Evolutionary conservation across 2,113 vertebrate species (phyloP), one percentile per base, ranked within the genome.

Genomic region (Morone saxatilis): DNA sequence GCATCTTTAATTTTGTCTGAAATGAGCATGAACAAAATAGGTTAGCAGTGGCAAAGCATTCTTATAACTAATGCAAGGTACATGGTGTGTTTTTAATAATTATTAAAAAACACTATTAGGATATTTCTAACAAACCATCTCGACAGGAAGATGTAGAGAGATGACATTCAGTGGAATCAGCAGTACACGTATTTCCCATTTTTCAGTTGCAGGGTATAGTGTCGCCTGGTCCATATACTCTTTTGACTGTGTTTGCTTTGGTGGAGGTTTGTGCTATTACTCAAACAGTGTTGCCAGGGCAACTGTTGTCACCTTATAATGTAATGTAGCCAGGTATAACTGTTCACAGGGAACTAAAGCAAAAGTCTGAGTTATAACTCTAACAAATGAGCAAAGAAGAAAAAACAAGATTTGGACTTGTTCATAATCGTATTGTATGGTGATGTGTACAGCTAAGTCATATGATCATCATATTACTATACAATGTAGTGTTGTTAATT

Each of bases 1-100:
- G 95, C 92, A 61, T 97, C 94, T 92, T 99, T 99, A 86, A 99
- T 94, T 90, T 99, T 99, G 81, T 99, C 98, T 99, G 95, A 62
- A 86, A 93, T 73, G 31, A 81, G 57, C 48, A 81, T 17, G 59
- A 61, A 78, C 40, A 75, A 56, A 36, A 60, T 0, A 83, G 1
- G 38, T 83, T n/a, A 40, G 11, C 0, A 68, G 25, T 57, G 4
- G 10, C n/a, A 51, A 84, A 6, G 1, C 9, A 59, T 67, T 22
- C 19, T n/a, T 62, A 10, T 9, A 16, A 78, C 1, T 2, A 75
- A 31, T 31, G 31, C 31, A 31, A 31, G 31, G 31, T 31, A 31
- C 31, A 31, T 3, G 31, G 31, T 31, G 31, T 31, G 31, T 31
- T 31, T 31, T 31, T 31, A 59, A 5, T 4, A 17, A 31, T 7